Conservation (phyloP, 1,140 invertebrate genomes). For the Drosophila jambulina region DNA sequence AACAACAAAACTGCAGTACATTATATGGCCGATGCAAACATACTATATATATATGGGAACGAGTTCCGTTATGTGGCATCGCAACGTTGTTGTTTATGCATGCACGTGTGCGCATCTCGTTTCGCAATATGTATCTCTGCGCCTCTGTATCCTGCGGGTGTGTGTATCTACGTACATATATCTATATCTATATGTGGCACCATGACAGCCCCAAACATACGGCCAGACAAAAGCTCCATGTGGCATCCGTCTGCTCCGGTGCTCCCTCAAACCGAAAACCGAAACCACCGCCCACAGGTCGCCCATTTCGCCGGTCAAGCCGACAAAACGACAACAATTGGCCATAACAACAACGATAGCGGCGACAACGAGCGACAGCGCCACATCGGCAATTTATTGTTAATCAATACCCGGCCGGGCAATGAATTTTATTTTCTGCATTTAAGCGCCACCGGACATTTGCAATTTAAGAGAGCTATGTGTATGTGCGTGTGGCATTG, state of each 20-base stretch:
- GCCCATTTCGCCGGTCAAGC: conserved; percentile 46
- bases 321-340: conserved; percentile 29
- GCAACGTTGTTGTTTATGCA: conserved; percentile 65
- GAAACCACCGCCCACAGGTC: conserved; percentile 24
- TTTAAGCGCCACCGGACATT: conserved; percentile 37
- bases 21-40: conserved; percentile 35
- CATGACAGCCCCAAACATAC: conserved; percentile 56
- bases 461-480: conserved; percentile 28
- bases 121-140: conserved; percentile 25
- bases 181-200: conserved; percentile 30
- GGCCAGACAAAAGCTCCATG: conserved; percentile 45
- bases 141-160: conserved; percentile 28
- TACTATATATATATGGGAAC: conserved; percentile 13
- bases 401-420: conserved; percentile 43
- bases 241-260: conserved; percentile 17
- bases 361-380: conserved; percentile 25
- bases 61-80: conserved; percentile 50
- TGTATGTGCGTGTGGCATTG: conserved; percentile 25
- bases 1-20: conserved; percentile 46
- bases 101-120: conserved; percentile 70
- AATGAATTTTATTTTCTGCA: conserved; percentile 49
- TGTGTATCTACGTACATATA: conserved; percentile 24
- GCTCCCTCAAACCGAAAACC: conserved; percentile 1
- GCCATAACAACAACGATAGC: conserved; percentile 23
- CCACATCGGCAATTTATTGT: conserved; percentile 47